Conservation (phyloP, 2,113 vertebrate genomes). For the Choloepus hoffmanni region DNA sequence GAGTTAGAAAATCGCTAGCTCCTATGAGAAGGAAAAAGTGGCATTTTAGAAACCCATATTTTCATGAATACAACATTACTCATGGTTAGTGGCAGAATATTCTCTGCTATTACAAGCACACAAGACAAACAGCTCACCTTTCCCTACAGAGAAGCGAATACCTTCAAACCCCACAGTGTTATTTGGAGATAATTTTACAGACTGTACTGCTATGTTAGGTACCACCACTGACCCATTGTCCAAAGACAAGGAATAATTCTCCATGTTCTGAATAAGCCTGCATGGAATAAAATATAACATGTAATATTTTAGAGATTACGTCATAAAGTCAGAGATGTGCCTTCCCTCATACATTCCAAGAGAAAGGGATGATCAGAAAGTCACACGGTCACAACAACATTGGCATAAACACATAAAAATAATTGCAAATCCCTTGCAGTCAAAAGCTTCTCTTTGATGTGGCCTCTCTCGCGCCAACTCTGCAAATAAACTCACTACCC, state of each 20-base stretch:
- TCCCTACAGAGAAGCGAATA: conserved; percentile 76
- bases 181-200: neutral
- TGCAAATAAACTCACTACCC: too few species aligned
- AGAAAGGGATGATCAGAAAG: neutral
- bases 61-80: conserved; percentile 21
- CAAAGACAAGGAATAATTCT: conserved; percentile 77
- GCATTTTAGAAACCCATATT: conserved; percentile 9
- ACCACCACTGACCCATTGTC: conserved; percentile 30
- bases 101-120: neutral
- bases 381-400: neutral
- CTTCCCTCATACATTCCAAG: neutral
- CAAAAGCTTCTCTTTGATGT: neutral
- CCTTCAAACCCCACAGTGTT: neutral
- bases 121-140: conserved; percentile 65
- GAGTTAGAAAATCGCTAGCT: conserved; percentile 20
- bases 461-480: too few species aligned
- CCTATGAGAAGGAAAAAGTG: conserved; percentile 29
- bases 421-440: neutral
- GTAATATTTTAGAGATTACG: neutral
- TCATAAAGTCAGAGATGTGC: conserved; percentile 2
- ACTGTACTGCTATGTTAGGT: conserved; percentile 68
- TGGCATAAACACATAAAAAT: neutral
- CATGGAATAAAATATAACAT: conserved; percentile 44
- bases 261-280: conserved; percentile 76
- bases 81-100: neutral